Conservation (phyloP, 2,113 vertebrate genomes). For the Actenoides lindsayi region DNA sequence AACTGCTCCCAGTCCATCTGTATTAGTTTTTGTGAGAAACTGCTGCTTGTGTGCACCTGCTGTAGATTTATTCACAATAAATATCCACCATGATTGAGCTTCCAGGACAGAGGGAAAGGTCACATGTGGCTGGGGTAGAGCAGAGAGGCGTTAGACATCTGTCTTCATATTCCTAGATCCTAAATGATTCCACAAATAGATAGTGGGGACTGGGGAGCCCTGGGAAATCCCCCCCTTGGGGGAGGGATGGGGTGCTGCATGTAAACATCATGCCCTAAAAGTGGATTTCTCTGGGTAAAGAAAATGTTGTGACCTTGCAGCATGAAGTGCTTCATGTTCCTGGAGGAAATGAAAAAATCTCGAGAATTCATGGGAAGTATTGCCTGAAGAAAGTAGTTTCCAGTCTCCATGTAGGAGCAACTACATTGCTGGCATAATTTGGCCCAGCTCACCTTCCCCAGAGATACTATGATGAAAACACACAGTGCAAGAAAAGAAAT, state of each 20-base stretch:
- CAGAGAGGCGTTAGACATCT: neutral
- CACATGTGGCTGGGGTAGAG: neutral
- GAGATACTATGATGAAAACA: conserved; percentile 19
- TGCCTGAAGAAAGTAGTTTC: conserved; percentile 26
- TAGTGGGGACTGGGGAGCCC: neutral
- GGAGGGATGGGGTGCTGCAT: neutral
- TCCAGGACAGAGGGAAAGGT: neutral
- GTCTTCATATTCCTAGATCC: neutral
- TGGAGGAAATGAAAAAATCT: neutral
- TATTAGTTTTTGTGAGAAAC: neutral
- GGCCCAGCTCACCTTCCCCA: conserved; percentile 25
- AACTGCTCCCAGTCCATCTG: neutral
- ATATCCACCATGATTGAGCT: neutral
- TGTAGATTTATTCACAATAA: neutral
- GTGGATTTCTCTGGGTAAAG: neutral
- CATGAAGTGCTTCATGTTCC: neutral
- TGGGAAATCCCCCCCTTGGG: neutral
- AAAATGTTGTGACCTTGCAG: neutral
- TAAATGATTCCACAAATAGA: neutral
- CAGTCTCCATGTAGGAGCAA: conserved; percentile 4
- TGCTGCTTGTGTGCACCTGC: neutral
- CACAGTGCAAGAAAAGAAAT: conserved; percentile 3
- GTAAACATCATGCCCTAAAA: neutral
- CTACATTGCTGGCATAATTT: conserved; percentile 42
- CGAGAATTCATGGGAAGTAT: neutral